These are phyloP conservation scores for Drosophila niveifrons DNA, from an alignment of 2,888 invertebrate species.

Conservation along the genomic window DNA sequence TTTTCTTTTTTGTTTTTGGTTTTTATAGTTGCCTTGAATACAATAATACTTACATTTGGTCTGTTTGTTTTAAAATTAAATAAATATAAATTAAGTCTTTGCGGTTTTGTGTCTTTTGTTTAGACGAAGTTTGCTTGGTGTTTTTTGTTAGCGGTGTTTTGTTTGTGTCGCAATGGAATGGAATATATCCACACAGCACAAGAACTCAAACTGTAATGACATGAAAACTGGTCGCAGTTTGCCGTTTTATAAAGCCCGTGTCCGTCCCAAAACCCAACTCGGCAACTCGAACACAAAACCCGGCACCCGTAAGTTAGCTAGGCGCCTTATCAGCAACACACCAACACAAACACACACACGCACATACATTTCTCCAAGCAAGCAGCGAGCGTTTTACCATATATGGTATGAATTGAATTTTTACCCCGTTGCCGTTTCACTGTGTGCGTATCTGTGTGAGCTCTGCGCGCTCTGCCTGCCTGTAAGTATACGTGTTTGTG, in stretches of 20 bases:
- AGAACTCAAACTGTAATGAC: conserved; percentile 85
- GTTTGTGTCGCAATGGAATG: conserved; percentile 53
- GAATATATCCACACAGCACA: conserved; percentile 84
- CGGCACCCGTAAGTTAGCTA: conserved; percentile 58
- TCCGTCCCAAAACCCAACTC: conserved; percentile 32
- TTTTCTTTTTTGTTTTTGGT: conserved; percentile 16
- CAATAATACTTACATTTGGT: conserved; percentile 81
- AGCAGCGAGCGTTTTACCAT: conserved; percentile 84
- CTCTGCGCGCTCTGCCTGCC: background rate
- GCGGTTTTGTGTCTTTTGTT: conserved; percentile 72
- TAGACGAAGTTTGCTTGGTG: conserved; percentile 68
- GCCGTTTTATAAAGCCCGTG: conserved; percentile 84
- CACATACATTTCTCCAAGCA: conserved; percentile 67
- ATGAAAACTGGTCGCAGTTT: conserved; percentile 83
- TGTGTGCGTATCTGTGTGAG: conserved; percentile 29
- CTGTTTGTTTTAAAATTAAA: conserved; percentile 84
- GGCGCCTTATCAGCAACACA: conserved; percentile 74
- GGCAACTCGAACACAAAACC: background rate
- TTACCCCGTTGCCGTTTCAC: conserved; percentile 57
- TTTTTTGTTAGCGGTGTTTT: conserved; percentile 42
- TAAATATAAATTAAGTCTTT: conserved; percentile 85
- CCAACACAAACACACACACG: conserved; percentile 50
- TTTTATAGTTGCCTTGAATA: conserved; percentile 10
- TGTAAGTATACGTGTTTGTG: background rate
- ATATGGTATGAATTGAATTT: conserved; percentile 85